These are phyloP conservation scores for Picathartes gymnocephalus DNA, from an alignment of 2,113 vertebrate species.

Conservation along the genomic window DNA sequence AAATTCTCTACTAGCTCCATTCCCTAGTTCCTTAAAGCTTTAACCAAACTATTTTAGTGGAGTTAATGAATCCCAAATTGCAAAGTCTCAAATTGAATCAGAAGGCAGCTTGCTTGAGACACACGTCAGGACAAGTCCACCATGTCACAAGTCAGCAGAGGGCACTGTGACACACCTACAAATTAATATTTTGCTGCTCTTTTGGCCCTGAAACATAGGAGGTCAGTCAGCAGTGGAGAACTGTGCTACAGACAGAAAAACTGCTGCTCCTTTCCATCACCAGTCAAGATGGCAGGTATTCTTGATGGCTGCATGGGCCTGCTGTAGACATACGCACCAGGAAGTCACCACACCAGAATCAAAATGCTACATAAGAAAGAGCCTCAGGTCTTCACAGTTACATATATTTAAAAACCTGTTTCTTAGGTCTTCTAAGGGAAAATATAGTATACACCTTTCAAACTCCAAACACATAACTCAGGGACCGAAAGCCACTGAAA, in stretches of 20 bases:
- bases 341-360: neutral
- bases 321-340: accelerated
- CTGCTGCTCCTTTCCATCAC: neutral
- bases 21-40: neutral
- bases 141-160: neutral
- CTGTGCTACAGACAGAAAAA: neutral
- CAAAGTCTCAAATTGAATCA: neutral
- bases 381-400: neutral
- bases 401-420: neutral
- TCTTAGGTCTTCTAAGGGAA: neutral
- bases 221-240: neutral
- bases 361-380: neutral
- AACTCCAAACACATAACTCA: neutral
- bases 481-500: neutral
- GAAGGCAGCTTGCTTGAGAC: neutral
- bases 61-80: neutral
- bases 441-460: neutral
- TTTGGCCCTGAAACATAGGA: neutral
- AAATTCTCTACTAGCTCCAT: neutral
- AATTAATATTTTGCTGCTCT: neutral
- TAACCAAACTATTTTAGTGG: neutral
- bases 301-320: neutral
- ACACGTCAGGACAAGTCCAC: neutral
- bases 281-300: neutral
- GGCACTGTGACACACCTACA: neutral